Evolutionary conservation across 2,888 invertebrate genomes (phyloP).

Genomic region (Labia minor): DNA sequence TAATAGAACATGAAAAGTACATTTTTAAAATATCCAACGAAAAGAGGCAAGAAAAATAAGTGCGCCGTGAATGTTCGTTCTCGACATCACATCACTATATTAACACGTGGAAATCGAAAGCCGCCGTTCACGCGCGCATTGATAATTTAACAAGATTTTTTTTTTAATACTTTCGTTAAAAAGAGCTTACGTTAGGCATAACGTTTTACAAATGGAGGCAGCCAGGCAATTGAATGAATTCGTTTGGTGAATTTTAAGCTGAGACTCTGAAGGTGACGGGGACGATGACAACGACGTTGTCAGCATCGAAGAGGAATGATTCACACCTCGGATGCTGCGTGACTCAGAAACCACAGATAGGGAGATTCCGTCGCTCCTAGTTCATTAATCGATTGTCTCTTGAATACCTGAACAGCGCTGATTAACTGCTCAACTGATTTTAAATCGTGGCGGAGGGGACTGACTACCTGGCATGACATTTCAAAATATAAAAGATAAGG

Average conservation of each 20-base stretch:
- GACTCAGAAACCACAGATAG: neutral
- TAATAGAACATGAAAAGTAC: neutral
- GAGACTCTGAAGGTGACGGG: neutral
- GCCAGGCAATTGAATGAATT: neutral
- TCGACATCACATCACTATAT: neutral
- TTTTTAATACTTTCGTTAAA: neutral
- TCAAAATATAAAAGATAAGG: no score
- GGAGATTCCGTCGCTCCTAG: no score
- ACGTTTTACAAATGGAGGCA: neutral
- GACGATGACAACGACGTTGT: neutral
- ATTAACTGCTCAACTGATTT: no score
- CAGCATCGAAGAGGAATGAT: neutral
- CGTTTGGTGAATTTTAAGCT: neutral
- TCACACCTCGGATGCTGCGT: neutral
- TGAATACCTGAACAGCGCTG: no score
- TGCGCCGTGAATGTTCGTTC: neutral
- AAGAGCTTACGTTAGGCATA: slow-evolving; percentile 5
- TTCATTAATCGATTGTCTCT: no score
- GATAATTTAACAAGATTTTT: neutral
- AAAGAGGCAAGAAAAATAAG: neutral
- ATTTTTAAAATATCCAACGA: slow-evolving; percentile 2
- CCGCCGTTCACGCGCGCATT: neutral
- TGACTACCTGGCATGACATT: no score
- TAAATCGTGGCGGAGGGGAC: no score
- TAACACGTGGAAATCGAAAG: neutral